A percentile compares a stretch with the other conserved stretches of the same genome.
Conservation (phyloP, 2,888 invertebrate species). For the Amphipoea lucens region DNA sequence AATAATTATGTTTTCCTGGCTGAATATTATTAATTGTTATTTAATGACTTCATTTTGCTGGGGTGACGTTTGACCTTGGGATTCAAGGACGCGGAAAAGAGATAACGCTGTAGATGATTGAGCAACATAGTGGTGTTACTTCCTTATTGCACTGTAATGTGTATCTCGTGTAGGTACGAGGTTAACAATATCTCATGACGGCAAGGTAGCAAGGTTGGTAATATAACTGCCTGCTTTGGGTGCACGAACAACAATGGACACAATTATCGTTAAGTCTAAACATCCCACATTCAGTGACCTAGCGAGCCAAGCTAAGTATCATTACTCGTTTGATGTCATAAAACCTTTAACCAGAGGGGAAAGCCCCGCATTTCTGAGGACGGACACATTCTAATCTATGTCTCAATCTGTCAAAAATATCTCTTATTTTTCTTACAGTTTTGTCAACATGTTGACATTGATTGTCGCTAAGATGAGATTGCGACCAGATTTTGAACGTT, state of each 20-base stretch:
- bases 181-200: background rate
- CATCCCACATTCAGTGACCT: background rate
- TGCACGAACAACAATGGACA: background rate
- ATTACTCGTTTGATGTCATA: background rate
- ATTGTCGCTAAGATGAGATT: background rate
- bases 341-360: background rate
- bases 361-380: too few relatives aligned
- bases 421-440: background rate
- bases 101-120: slow-evolving; percentile 7
- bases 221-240: background rate
- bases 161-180: background rate
- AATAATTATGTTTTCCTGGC: background rate
- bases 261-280: background rate
- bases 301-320: background rate
- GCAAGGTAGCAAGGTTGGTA: background rate
- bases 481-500: background rate
- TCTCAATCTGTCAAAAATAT: background rate
- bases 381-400: too few relatives aligned
- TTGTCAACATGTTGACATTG: background rate
- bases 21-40: slow-evolving; percentile 9
- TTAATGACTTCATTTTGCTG: slow-evolving; percentile 4
- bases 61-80: slow-evolving; percentile 21
- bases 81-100: slow-evolving; percentile 17
- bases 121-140: background rate
- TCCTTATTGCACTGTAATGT: slow-evolving; percentile 10